Conservation (phyloP, 30 jellyfish, hydroid and myxozoan species). For the Aurelia aurita region DNA sequence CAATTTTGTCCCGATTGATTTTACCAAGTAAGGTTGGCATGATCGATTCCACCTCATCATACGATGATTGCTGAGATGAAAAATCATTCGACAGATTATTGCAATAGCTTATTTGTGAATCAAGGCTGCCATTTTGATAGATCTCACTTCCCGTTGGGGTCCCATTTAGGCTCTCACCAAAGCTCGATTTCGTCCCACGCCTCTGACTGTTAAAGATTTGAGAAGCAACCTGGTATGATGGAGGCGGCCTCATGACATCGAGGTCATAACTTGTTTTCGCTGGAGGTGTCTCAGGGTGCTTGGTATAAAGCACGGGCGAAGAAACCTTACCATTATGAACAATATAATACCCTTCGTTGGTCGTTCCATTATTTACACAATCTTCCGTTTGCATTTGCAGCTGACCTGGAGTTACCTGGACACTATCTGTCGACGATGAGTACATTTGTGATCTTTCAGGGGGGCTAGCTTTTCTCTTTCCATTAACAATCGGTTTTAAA, state of each 20-base stretch:
- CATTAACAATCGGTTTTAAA: no score
- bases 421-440: no score
- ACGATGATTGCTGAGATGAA: constrained; percentile 49
- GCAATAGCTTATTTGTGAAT: not conserved
- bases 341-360: not conserved
- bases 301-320: not conserved
- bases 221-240: constrained; percentile 63
- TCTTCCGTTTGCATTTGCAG: not conserved
- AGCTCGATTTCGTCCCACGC: constrained; percentile 34
- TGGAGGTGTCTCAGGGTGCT: not conserved
- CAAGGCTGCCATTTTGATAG: constrained; percentile 6
- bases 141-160: not conserved
- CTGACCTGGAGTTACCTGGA: no score
- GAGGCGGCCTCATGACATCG: constrained; percentile 66
- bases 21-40: constrained; percentile 30
- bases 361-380: not conserved
- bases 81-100: not conserved
- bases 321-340: not conserved
- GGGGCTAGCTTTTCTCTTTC: no score
- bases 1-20: constrained; percentile 32
- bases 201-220: constrained; percentile 51
- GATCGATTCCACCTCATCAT: constrained; percentile 50
- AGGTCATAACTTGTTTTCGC: constrained; percentile 10
- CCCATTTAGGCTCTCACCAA: not conserved
- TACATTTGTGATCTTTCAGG: no score